phyloP scores from a whole-genome alignment of 2,888 invertebrate species.

The Synergus itoensis region DNA sequence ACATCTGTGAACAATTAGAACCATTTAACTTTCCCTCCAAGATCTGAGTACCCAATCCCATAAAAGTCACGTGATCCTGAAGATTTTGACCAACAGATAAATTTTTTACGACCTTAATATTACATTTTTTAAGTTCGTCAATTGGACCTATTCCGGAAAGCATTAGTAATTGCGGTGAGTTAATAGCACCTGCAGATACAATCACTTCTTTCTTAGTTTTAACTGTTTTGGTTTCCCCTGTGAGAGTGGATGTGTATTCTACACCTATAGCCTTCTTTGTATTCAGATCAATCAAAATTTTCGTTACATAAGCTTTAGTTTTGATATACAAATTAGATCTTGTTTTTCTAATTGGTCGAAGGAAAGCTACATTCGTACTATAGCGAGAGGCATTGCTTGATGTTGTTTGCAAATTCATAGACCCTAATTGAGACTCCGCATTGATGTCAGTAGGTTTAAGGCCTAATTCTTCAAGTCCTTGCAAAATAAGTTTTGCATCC shows the following conservation, averaged over 20 bases:
- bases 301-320: slow-evolving; percentile 78
- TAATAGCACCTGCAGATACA: slow-evolving; percentile 79
- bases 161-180: slow-evolving; percentile 79
- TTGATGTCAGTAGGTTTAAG: slow-evolving; percentile 55
- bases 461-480: too few species aligned
- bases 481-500: too few species aligned
- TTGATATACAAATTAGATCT: slow-evolving; percentile 69
- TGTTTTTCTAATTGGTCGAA: slow-evolving; percentile 81
- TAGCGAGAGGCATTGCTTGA: slow-evolving; percentile 81
- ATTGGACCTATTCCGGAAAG: slow-evolving; percentile 79
- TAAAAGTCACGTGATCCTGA: slow-evolving; percentile 78
- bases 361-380: slow-evolving; percentile 83
- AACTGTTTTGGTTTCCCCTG: slow-evolving; percentile 69
- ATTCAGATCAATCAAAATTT: slow-evolving; percentile 77
- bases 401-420: slow-evolving; percentile 68
- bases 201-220: slow-evolving; percentile 78
- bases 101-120: slow-evolving; percentile 75
- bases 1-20: slow-evolving; percentile 54
- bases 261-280: slow-evolving; percentile 75
- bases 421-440: slow-evolving; percentile 6
- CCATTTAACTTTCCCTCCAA: background rate
- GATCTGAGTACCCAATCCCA: background rate
- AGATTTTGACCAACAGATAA: slow-evolving; percentile 79
- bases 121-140: slow-evolving; percentile 71
- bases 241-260: slow-evolving; percentile 65